Evolutionary conservation across 2,113 vertebrate species (phyloP).

Genomic region (Gambusia affinis): DNA sequence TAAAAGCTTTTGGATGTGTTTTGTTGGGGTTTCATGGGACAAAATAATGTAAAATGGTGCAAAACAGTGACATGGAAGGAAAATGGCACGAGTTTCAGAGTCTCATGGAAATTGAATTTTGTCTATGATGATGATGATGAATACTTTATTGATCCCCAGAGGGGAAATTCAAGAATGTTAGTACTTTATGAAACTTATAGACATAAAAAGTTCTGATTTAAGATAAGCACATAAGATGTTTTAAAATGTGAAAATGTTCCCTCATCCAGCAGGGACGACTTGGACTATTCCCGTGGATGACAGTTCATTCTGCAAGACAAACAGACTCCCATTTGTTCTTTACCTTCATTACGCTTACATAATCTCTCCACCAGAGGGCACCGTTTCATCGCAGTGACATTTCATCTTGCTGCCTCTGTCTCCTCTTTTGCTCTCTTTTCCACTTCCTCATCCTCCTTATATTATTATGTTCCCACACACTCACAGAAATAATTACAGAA

Average conservation of each 20-base stretch:
- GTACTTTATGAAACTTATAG: not conserved
- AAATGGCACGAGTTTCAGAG: not conserved
- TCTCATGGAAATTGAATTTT: not conserved
- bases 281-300: not conserved
- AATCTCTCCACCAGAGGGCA: constrained; percentile 73
- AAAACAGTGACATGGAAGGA: not conserved
- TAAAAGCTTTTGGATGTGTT: not conserved
- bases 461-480: constrained; percentile 32
- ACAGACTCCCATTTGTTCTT: not conserved
- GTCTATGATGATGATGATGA: too few relatives aligned
- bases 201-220: not conserved
- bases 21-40: not conserved
- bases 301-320: not conserved
- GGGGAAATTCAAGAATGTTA: too few relatives aligned
- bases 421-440: not conserved
- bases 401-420: constrained; percentile 1
- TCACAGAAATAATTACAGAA: constrained; percentile 68
- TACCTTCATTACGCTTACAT: constrained; percentile 25
- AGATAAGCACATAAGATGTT: not conserved
- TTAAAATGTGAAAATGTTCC: not conserved
- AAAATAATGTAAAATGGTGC: not conserved
- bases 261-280: not conserved
- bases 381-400: constrained; percentile 58
- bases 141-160: too few relatives aligned
- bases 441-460: constrained; percentile 9